phyloP scores from a whole-genome alignment of 2,888 invertebrate genomes.

The Timema podura region DNA sequence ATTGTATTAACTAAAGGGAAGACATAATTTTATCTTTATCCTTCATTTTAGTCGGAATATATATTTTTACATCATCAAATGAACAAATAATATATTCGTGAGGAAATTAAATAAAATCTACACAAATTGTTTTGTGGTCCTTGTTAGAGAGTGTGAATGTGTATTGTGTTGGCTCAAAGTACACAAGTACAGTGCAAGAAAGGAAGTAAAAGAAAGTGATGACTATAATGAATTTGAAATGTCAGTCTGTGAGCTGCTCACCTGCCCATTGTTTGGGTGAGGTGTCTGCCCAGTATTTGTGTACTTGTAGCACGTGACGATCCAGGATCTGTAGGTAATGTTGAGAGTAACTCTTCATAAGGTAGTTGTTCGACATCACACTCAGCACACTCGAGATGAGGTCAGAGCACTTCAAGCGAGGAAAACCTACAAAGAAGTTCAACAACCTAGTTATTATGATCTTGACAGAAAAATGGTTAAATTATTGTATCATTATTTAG shows the following conservation, averaged over 20 bases:
- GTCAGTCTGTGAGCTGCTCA: background rate
- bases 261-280: slow-evolving; percentile 6
- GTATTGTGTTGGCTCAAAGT: too few species aligned
- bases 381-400: slow-evolving; percentile 1
- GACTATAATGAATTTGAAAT: too few species aligned
- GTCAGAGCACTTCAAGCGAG: slow-evolving; percentile 5
- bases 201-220: too few species aligned
- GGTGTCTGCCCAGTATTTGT: slow-evolving; percentile 12
- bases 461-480: background rate
- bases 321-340: slow-evolving; percentile 10
- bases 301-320: background rate
- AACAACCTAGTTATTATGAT: background rate
- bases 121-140: too few species aligned
- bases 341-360: background rate
- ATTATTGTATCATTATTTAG: background rate
- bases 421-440: background rate
- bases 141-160: too few species aligned
- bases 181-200: too few species aligned
- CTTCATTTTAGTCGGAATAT: too few species aligned
- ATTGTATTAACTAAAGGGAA: too few species aligned
- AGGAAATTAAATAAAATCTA: too few species aligned
- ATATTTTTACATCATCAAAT: background rate
- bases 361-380: background rate
- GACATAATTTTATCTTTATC: too few species aligned
- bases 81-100: background rate